These are phyloP conservation scores for Cavia porcellus DNA, from an alignment of 2,113 vertebrate genomes.

Conservation along the genomic window DNA sequence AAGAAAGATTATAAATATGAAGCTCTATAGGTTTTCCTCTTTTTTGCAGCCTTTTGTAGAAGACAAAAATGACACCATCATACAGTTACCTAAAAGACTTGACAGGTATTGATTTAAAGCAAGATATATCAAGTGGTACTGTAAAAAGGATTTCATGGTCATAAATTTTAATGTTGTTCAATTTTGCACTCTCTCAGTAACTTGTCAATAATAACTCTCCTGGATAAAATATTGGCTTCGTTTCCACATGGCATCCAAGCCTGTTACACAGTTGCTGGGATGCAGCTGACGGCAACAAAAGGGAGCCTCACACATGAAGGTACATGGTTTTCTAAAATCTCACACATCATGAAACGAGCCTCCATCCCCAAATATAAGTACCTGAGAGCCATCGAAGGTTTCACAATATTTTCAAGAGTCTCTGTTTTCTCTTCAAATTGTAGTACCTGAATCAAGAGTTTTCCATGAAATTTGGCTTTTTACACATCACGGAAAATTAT, in stretches of 20 bases:
- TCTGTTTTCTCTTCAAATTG: slow-evolving; percentile 37
- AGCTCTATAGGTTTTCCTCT: slow-evolving; percentile 79
- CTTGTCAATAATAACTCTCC: slow-evolving; percentile 88
- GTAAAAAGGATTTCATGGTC: slow-evolving; percentile 90
- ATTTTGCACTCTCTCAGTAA: slow-evolving; percentile 88
- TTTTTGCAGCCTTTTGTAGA: slow-evolving; percentile 83
- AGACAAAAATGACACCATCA: slow-evolving; percentile 87
- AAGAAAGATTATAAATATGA: slow-evolving; percentile 83
- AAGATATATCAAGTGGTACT: slow-evolving; percentile 87
- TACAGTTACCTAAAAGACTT: slow-evolving; percentile 87
- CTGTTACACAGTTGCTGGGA: slow-evolving; percentile 73
- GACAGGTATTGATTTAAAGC: slow-evolving; percentile 89
- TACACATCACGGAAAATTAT: slow-evolving; percentile 75
- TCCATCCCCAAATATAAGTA: slow-evolving; percentile 45
- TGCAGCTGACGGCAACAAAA: slow-evolving; percentile 67
- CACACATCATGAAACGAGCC: not conserved
- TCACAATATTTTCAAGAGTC: slow-evolving; percentile 21
- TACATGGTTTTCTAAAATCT: slow-evolving; percentile 60
- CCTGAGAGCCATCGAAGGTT: not conserved
- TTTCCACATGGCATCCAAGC: slow-evolving; percentile 79
- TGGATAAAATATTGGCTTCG: slow-evolving; percentile 86
- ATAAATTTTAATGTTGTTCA: slow-evolving; percentile 90
- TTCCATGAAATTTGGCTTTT: slow-evolving; percentile 70
- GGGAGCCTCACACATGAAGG: not conserved
- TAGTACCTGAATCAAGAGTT: slow-evolving; percentile 57